Conservation (phyloP, 2,113 vertebrate genomes). For the Neotragus pygmaeus region DNA sequence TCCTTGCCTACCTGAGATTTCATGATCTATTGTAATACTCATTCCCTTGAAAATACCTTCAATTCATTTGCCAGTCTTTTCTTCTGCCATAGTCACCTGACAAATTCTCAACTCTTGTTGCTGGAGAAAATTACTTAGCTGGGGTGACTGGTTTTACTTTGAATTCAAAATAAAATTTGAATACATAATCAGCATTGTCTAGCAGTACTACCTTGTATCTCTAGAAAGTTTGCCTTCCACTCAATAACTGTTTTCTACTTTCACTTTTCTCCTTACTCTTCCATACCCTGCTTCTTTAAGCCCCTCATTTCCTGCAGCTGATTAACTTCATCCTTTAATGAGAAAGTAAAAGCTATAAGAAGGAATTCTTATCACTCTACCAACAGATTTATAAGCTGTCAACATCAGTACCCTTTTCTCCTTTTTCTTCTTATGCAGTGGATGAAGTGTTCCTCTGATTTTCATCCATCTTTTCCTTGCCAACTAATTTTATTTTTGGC, state of each 20-base stretch:
- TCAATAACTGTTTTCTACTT: not conserved
- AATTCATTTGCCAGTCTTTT: not conserved
- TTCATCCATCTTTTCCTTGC: not conserved
- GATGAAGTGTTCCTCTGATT: not conserved
- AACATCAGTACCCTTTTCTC: not conserved
- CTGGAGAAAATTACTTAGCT: not conserved
- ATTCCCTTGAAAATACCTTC: not conserved
- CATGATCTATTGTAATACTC: not conserved
- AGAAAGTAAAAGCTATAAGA: not conserved
- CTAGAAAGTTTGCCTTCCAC: not conserved
- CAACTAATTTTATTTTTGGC: not conserved
- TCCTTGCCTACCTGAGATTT: not conserved
- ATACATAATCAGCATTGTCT: not conserved
- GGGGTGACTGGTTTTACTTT: not conserved
- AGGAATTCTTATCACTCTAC: not conserved
- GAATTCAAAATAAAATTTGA: not conserved
- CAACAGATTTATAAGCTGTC: not conserved
- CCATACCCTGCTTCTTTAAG: not conserved
- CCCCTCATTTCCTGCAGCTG: not conserved
- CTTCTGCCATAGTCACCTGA: not conserved
- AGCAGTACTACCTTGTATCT: not conserved
- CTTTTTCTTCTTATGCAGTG: not conserved
- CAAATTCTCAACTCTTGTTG: not conserved
- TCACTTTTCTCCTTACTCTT: not conserved
- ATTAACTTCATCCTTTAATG: not conserved